These are phyloP conservation scores for Nothoprocta pentlandii DNA, from an alignment of 2,113 vertebrate species.

Conservation along the genomic window DNA sequence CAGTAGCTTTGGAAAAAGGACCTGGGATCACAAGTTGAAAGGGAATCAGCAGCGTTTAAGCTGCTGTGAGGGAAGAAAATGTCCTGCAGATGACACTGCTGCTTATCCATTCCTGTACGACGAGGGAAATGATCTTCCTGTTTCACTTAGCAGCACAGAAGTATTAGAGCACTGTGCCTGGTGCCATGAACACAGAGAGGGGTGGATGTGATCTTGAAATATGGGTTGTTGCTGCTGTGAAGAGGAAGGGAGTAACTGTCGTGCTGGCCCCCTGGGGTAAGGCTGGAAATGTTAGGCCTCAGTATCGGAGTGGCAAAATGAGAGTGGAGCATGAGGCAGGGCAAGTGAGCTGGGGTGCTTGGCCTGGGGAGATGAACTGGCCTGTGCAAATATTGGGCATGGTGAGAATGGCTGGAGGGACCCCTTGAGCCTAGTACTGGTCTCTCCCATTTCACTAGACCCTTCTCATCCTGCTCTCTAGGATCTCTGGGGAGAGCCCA, in stretches of 20 bases:
- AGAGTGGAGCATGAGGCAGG: background rate
- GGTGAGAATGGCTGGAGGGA: background rate
- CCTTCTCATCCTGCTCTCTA: background rate
- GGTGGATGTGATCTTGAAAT: background rate
- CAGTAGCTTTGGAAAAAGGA: background rate
- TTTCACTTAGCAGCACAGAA: background rate
- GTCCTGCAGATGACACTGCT: no score
- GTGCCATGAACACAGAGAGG: background rate
- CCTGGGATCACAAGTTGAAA: background rate
- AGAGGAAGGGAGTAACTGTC: background rate
- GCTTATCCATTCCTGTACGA: background rate
- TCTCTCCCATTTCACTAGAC: background rate
- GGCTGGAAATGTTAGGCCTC: background rate
- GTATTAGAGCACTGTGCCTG: rapidly evolving
- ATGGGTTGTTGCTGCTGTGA: background rate
- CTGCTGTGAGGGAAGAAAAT: background rate
- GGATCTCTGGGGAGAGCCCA: background rate
- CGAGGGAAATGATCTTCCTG: background rate
- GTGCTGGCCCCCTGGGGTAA: background rate
- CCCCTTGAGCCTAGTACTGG: background rate
- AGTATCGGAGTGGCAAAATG: background rate
- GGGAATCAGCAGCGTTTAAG: background rate
- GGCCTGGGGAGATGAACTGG: background rate
- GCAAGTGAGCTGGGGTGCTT: background rate
- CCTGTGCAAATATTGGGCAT: background rate